Percentiles rank a stretch among this genome's conserved stretches.
Conservation (phyloP, 2,113 vertebrate species). For the Paratilapia polleni region DNA sequence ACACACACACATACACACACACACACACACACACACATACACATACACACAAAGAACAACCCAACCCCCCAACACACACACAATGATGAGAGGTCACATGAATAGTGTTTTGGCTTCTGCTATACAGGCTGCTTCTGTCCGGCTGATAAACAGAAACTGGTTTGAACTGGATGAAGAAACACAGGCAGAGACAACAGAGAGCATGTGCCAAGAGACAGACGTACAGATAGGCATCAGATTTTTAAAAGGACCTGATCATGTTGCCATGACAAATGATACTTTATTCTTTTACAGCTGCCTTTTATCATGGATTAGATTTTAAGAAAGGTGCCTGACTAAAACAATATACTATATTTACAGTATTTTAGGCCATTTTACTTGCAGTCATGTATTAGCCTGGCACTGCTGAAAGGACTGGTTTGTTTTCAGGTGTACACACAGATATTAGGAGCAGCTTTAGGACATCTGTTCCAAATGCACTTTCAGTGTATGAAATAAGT, state of each 20-base stretch:
- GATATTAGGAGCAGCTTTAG: not conserved
- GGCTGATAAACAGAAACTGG: conserved; percentile 68
- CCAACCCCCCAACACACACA: not conserved
- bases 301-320: not conserved
- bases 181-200: not conserved
- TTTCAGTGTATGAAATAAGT: not conserved
- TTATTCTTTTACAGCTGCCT: not conserved
- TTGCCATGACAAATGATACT: no score
- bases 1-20: conserved; percentile 6
- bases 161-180: conserved; percentile 56
- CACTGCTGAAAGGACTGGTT: not conserved
- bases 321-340: not conserved
- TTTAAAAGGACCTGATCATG: not conserved
- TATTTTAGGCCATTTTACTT: not conserved
- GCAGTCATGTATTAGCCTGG: not conserved
- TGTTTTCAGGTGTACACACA: not conserved
- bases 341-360: not conserved
- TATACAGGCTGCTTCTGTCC: conserved; percentile 48
- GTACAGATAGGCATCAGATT: not conserved
- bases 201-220: not conserved
- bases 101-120: conserved; percentile 61
- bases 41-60: not conserved
- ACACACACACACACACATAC: not conserved
- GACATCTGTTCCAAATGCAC: no score
- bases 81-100: conserved; percentile 59